Evolutionary conservation across 2,797 vertebrate genomes (phyloP), one percentile per base, ranked within the genome.

Genomic region (Adelosebastes latens): DNA sequence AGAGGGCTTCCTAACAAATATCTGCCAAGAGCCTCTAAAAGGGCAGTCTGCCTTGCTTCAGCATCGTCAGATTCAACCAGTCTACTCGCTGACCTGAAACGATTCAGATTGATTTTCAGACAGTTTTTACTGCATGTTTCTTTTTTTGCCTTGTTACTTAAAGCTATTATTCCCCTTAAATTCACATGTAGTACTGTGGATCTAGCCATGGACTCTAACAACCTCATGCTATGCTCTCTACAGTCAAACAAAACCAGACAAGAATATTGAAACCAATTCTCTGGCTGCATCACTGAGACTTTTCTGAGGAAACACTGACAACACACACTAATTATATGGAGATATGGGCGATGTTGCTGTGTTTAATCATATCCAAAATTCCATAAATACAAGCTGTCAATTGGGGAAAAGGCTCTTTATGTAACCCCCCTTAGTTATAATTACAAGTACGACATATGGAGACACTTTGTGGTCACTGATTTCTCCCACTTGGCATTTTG

Each of bases 31-130:
- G 20, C 24, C 49, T 58, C 4, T 75, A 4, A 67, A 79, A 81
- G 49, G 46, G 16, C 42, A 10, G 53, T 27, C n/a, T 18, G 55
- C 42, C 20, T 62, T 65, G 27, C 65, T 60, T 77, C 59, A 70
- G 25, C 68, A 31, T 72, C 13, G 42, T 73, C 64, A 76, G 1
- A 72, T 55, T 25, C 66, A 62, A 58, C 31, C 56, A 52, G 53
- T 72, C 67, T 34, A 72, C 59, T 55, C 7, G 5, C 60, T 79
- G 72, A 79, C 46, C 34, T 70, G 46, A 81, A 79, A 81, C 8
- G 3, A 46, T 61, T 61, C 12, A 36, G 60, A 77, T 31, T 75
- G 81, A 81, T 80, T 83, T 83, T 73, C 59, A 76, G 68, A 66
- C 62, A 49, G 6, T 75, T 82, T 71, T 76, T 59, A n/a, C 25